phyloP scores from a whole-genome alignment of 2,888 invertebrate species.

The Gonocerus acuteangulatus region DNA sequence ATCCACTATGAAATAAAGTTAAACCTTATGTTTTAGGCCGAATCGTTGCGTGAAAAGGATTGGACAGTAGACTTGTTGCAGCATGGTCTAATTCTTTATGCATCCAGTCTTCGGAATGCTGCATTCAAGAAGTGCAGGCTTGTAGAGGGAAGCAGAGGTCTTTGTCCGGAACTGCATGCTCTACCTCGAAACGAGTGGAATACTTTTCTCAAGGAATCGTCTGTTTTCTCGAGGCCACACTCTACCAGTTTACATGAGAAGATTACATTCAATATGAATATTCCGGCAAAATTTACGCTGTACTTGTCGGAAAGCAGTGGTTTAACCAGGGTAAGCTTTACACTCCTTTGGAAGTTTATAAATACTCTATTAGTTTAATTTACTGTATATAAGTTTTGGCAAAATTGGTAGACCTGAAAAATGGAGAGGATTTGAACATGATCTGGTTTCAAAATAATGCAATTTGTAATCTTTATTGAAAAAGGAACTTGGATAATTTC shows the following conservation, averaged over 20 bases:
- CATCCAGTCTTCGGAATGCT: background rate
- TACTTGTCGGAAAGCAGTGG: background rate
- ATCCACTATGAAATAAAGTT: too few relatives aligned
- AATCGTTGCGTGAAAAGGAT: constrained; percentile 19
- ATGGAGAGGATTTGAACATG: too few relatives aligned
- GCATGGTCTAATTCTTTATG: constrained; percentile 26
- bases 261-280: constrained; percentile 18
- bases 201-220: background rate
- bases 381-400: too few relatives aligned
- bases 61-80: constrained; percentile 27
- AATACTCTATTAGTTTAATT: too few relatives aligned
- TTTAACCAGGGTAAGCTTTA: background rate
- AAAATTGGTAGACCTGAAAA: too few relatives aligned
- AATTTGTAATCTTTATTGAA: too few relatives aligned
- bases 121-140: constrained; percentile 5
- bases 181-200: constrained; percentile 21
- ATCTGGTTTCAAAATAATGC: too few relatives aligned
- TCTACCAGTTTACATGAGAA: background rate
- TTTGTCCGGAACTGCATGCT: constrained; percentile 3
- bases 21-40: constrained; percentile 17
- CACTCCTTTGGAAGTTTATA: background rate
- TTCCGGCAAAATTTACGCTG: constrained; percentile 7
- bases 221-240: background rate
- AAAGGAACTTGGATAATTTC: too few relatives aligned
- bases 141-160: background rate